These are phyloP conservation scores for Heliocidaris tuberculata DNA, from an alignment of 35 echinoderm and acorn worm genomes.

Conservation along the genomic window DNA sequence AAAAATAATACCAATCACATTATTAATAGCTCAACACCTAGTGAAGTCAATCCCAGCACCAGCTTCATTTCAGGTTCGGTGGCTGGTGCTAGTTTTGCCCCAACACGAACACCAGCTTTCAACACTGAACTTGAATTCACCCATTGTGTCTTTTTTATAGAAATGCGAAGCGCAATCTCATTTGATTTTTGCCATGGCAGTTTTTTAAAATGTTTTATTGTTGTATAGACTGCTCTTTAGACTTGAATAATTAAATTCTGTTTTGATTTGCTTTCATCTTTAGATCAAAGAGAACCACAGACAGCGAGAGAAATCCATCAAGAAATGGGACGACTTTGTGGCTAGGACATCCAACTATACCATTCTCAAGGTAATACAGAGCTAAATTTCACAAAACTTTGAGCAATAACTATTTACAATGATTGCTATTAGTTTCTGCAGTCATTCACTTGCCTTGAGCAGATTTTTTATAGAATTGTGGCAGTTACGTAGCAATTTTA, in stretches of 20 bases:
- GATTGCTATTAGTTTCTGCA: neutral
- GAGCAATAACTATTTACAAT: neutral
- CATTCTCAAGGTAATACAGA: constrained; percentile 68
- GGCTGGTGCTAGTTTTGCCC: no score
- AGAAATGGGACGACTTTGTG: constrained; percentile 86
- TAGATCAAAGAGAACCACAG: constrained; percentile 91
- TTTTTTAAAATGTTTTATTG: no score
- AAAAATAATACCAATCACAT: no score
- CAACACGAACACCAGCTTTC: no score
- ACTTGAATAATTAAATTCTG: neutral
- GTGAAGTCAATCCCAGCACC: no score
- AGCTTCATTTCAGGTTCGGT: no score
- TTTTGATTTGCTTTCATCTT: neutral
- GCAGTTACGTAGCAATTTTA: neutral
- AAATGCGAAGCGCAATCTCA: no score
- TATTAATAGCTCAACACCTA: no score
- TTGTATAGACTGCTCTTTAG: no score
- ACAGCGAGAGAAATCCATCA: constrained; percentile 80
- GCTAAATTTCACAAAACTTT: neutral
- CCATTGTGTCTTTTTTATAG: no score
- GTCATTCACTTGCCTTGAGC: neutral
- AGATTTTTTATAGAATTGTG: neutral
- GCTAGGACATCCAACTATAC: constrained; percentile 93
- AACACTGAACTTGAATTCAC: no score
- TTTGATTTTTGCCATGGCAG: no score